Conservation (phyloP, 37 sponge, comb jelly and placozoan genomes). For the Hexactinellida sp. region DNA sequence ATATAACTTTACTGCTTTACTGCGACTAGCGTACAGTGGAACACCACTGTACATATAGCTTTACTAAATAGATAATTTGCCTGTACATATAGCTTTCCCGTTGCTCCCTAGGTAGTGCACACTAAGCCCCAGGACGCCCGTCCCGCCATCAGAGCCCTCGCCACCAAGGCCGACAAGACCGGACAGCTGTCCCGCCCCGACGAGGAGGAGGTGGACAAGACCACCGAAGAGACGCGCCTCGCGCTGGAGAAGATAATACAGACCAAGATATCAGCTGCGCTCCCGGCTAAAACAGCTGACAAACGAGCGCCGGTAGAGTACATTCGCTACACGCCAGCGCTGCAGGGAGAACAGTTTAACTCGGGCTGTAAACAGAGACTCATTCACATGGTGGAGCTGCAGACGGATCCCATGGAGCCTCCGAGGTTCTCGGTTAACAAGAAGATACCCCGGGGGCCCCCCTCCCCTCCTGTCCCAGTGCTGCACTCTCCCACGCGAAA, state of each 20-base stretch:
- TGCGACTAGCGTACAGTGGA: no score
- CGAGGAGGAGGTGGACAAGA: slow-evolving; percentile 93
- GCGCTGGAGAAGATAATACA: slow-evolving; percentile 86
- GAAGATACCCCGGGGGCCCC: slow-evolving; percentile 91
- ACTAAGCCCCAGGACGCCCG: slow-evolving; percentile 49
- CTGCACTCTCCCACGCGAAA: slow-evolving; percentile 89
- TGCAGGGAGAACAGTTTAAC: slow-evolving; percentile 76
- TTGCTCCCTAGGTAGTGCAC: slow-evolving; percentile 48
- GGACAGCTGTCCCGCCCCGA: slow-evolving; percentile 59
- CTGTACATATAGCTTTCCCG: background rate
- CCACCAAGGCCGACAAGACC: slow-evolving; percentile 26
- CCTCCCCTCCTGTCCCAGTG: slow-evolving; percentile 95
- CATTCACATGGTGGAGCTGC: slow-evolving; percentile 93
- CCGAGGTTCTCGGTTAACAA: slow-evolving; percentile 83
- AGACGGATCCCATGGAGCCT: slow-evolving; percentile 91
- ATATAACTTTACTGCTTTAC: no score
- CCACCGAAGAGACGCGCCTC: slow-evolving; percentile 78
- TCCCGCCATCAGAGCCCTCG: background rate
- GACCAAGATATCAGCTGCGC: slow-evolving; percentile 85
- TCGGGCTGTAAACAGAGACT: slow-evolving; percentile 93
- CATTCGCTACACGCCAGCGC: slow-evolving; percentile 89
- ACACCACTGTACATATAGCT: no score
- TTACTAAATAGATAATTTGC: no score
- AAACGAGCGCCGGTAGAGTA: slow-evolving; percentile 81
- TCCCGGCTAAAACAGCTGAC: slow-evolving; percentile 74